Evolutionary conservation across 2,797 vertebrate species (phyloP).

Genomic region (Loriculus beryllinus): DNA sequence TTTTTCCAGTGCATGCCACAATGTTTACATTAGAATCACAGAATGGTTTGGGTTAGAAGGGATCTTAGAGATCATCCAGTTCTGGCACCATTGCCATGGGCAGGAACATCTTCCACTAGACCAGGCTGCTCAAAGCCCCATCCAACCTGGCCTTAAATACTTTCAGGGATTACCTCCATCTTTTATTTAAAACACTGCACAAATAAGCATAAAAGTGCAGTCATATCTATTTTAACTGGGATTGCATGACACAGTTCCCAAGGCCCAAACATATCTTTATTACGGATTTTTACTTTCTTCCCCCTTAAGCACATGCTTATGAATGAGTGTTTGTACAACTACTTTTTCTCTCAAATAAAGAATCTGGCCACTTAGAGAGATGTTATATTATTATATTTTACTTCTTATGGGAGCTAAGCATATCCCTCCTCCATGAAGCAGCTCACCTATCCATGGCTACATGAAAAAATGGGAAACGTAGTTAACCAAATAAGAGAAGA

Average conservation of each 20-base stretch:
- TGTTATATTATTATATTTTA: background rate
- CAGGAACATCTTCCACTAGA: background rate
- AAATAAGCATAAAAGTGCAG: background rate
- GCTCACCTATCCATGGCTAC: background rate
- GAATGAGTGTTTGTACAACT: background rate
- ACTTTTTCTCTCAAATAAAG: background rate
- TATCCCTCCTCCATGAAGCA: background rate
- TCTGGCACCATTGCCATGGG: background rate
- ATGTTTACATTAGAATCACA: background rate
- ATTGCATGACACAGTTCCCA: background rate
- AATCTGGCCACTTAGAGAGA: background rate
- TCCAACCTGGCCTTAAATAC: background rate
- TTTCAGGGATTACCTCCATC: background rate
- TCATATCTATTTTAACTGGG: background rate
- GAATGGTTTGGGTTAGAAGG: background rate
- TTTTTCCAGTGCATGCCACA: too few species aligned
- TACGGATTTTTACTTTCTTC: background rate
- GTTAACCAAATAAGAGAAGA: background rate
- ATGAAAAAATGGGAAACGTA: accelerated
- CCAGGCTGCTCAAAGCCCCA: background rate
- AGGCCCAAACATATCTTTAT: background rate
- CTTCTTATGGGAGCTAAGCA: background rate
- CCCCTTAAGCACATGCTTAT: background rate
- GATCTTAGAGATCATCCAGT: background rate
- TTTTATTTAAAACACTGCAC: background rate